Conservation (phyloP, 2,113 vertebrate species). For the Felis catus region F.catus_Fca126_mat1.0 CM031424.1:87486001-87486500, state of each 20-base stretch:
- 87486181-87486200: neutral
- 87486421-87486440: neutral
- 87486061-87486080: neutral
- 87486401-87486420: rapidly evolving
- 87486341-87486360: rapidly evolving
- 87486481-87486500: neutral
- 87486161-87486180: neutral
- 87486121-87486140: neutral
- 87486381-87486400: rapidly evolving
- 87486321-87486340: neutral
- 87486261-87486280: neutral
- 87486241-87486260: neutral
- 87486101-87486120: rapidly evolving
- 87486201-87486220: neutral
- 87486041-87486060: neutral
- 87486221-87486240: neutral
- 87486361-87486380: rapidly evolving
- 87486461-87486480: neutral
- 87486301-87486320: neutral
- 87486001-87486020: rapidly evolving
- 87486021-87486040: neutral
- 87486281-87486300: rapidly evolving
- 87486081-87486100: neutral
- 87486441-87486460: neutral
- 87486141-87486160: rapidly evolving